Base-by-base conservation (phyloP, 2,113 vertebrate genomes). In the Trichechus manatus region DNA sequence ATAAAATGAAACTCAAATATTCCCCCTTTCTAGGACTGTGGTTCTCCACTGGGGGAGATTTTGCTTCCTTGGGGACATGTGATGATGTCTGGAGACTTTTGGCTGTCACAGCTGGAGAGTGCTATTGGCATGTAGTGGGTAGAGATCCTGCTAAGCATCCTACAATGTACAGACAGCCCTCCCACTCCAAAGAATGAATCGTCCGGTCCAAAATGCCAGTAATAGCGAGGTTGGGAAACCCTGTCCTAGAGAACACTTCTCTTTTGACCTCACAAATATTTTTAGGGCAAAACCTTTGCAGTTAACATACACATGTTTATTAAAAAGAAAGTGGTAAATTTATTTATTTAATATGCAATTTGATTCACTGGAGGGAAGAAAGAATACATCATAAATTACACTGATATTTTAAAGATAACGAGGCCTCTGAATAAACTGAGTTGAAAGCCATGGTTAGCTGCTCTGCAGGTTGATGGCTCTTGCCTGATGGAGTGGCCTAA, bases 281-380 rank as follows among this genome's bases (percentile, higher is more conserved):
- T 47, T 47, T 13, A 36, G 42, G 42, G 23, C n/a, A 59, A 95
- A 77, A 36, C 9, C 56, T 93, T 20, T 68, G 64, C 23, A 93
- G 27, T 39, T 66, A 13, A 17, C 22, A 42, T 6, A 64, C 0
- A 17, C 14, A 50, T 47, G 9, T 87, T 88, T 84, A 70, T 36
- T 25, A 93, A 82, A 39, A 74, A 56, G 36, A 96, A 19, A 2
- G 1, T n/a, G 74, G 63, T 89, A 74, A 80, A 63, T 31, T 39
- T 39, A 39, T 39, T 39, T 68, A 87, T 50, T 68, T 63, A 68
- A 80, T 70, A 75, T 0, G 31, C 11, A 20, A 66, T 70, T 20
- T 64, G 68, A 94, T 86, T 70, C 64, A 79, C 10, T 83, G n/a
- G 36, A 22, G 66, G 95, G 25, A 78, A 94, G 25, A 90, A 72